These are phyloP conservation scores for Columbina picui DNA, from an alignment of 2,113 vertebrate genomes.

Conservation along the genomic window DNA sequence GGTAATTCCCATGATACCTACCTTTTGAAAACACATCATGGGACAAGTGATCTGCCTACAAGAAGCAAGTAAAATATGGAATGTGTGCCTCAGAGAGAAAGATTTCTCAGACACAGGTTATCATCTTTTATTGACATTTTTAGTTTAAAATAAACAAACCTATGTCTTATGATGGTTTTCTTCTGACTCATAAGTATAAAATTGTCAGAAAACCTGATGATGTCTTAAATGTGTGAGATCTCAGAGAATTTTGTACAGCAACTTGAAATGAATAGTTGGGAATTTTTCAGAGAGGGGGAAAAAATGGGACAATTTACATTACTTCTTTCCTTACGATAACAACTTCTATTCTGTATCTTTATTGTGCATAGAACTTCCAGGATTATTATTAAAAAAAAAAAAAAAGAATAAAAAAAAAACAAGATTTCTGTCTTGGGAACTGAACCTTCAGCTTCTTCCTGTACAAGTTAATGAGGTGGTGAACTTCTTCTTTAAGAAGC, in stretches of 20 bases:
- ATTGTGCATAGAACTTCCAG: not conserved
- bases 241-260: not conserved
- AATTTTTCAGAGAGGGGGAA: not conserved
- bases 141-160: not conserved
- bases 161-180: not conserved
- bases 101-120: not conserved
- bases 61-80: not conserved
- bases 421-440: not conserved
- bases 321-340: not conserved
- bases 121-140: not conserved
- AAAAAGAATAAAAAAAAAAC: accelerated
- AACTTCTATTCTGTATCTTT: not conserved
- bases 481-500: not conserved
- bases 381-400: not conserved
- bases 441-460: not conserved
- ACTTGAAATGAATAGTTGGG: not conserved
- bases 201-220: not conserved
- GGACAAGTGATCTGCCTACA: not conserved
- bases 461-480: not conserved
- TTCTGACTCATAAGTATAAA: not conserved
- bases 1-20: not conserved
- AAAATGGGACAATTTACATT: not conserved
- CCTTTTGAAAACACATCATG: not conserved
- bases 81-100: not conserved
- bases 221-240: not conserved